Percentiles rank a stretch among this genome's conserved stretches.
These are phyloP conservation scores for Barbus barbus DNA, from an alignment of 2,113 vertebrate species.

Conservation along the genomic window DNA sequence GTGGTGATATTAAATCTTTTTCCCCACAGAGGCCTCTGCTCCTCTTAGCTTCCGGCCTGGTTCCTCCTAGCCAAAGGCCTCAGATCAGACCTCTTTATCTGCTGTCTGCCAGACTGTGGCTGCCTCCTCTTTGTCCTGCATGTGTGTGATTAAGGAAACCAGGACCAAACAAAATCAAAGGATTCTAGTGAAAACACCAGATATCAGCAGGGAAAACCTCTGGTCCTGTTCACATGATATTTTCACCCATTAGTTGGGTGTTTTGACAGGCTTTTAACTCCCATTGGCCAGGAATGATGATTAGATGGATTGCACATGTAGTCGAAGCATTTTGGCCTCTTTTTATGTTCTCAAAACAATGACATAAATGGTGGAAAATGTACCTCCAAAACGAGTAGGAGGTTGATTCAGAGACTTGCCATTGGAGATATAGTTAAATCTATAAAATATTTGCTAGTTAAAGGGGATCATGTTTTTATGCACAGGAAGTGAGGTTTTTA, in stretches of 20 bases:
- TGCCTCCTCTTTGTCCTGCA: constrained; percentile 8
- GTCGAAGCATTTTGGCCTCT: background rate
- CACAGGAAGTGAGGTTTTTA: constrained; percentile 51
- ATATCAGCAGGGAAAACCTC: constrained; percentile 9
- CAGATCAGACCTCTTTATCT: constrained; percentile 36
- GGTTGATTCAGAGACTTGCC: too few relatives aligned
- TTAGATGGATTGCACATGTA: background rate
- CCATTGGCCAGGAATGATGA: background rate
- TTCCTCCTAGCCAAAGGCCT: constrained; percentile 10
- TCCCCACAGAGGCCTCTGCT: constrained; percentile 30
- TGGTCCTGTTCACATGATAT: background rate
- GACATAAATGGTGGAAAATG: background rate
- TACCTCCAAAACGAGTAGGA: too few relatives aligned
- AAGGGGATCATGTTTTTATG: background rate
- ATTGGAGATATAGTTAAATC: too few relatives aligned
- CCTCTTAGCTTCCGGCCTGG: background rate
- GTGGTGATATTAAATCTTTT: constrained; percentile 18
- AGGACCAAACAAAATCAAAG: background rate
- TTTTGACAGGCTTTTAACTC: background rate
- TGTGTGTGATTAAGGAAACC: constrained; percentile 7
- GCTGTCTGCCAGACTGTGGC: constrained; percentile 7
- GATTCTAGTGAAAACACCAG: background rate
- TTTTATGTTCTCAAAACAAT: background rate
- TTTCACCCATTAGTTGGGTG: background rate
- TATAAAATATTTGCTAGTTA: background rate